These are phyloP conservation scores for Mus spretus DNA, from an alignment of 2,797 vertebrate genomes.

Conservation along the genomic window DNA sequence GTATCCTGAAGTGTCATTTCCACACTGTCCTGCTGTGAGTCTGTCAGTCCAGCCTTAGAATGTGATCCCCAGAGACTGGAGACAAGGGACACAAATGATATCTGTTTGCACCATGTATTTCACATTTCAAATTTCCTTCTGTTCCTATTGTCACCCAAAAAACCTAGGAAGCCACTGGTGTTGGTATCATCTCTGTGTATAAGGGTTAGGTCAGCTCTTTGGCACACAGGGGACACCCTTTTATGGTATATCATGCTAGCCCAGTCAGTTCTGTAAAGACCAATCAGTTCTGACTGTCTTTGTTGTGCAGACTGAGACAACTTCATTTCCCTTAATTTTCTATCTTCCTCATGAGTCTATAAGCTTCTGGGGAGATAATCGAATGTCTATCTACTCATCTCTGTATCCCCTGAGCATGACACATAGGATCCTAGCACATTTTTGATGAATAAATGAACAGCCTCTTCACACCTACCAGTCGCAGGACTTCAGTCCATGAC, in stretches of 20 bases:
- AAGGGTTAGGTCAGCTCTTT: not conserved
- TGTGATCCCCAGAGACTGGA: not conserved
- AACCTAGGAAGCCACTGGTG: not conserved
- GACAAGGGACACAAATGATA: not conserved
- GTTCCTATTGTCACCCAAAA: not conserved
- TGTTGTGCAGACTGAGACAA: not conserved
- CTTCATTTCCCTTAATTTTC: not conserved
- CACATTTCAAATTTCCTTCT: conserved; percentile 26
- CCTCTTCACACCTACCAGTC: not conserved
- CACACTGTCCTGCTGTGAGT: not conserved
- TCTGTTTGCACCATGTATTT: not conserved
- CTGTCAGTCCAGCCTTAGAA: not conserved
- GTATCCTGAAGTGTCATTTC: not conserved
- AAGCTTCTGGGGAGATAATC: conserved; percentile 10
- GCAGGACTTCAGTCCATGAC: not conserved
- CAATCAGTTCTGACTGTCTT: not conserved
- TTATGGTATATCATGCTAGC: not conserved
- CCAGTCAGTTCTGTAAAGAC: not conserved
- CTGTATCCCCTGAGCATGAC: not conserved
- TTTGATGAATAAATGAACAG: not conserved
- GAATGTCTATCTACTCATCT: not conserved
- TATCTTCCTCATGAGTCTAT: not conserved
- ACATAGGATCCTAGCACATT: not conserved
- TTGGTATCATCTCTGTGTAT: not conserved
- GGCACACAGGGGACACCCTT: not conserved